These are phyloP conservation scores for Ctenopoma kingsleyae DNA, from an alignment of 2,797 vertebrate genomes.

Conservation along the genomic window DNA sequence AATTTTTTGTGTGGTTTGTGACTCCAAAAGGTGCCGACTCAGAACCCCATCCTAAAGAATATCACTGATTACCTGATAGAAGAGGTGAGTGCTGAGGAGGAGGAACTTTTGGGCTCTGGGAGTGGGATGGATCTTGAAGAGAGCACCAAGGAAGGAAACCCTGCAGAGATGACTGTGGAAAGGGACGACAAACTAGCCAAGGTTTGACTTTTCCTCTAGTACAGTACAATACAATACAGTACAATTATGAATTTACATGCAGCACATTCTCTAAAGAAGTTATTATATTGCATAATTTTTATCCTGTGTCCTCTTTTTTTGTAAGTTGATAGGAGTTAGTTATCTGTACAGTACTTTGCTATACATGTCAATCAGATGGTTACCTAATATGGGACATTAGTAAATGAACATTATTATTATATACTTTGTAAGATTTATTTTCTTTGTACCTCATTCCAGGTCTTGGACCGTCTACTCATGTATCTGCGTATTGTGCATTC, in stretches of 20 bases:
- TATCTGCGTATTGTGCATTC: constrained; percentile 95
- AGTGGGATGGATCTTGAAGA: constrained; percentile 88
- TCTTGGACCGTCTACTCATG: constrained; percentile 91
- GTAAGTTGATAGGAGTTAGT: background rate
- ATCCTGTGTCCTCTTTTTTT: background rate
- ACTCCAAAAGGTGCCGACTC: constrained; percentile 80
- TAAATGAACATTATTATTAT: background rate
- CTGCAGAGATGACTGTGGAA: constrained; percentile 91
- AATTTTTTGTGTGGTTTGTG: background rate
- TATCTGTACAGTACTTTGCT: background rate
- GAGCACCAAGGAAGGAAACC: constrained; percentile 89
- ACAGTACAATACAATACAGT: no score
- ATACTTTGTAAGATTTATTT: background rate
- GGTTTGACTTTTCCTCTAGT: constrained; percentile 78
- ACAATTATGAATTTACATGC: background rate
- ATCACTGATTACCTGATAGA: constrained; percentile 97
- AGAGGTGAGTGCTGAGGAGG: constrained; percentile 94
- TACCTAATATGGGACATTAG: background rate
- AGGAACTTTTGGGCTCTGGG: constrained; percentile 90
- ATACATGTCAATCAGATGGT: background rate
- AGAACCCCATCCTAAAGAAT: constrained; percentile 94
- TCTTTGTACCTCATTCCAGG: constrained; percentile 74
- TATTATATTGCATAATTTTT: background rate
- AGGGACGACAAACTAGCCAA: constrained; percentile 93
- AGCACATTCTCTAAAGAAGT: background rate